These are phyloP conservation scores for Operophtera brumata DNA, from an alignment of 2,888 invertebrate species.

Conservation along the genomic window DNA sequence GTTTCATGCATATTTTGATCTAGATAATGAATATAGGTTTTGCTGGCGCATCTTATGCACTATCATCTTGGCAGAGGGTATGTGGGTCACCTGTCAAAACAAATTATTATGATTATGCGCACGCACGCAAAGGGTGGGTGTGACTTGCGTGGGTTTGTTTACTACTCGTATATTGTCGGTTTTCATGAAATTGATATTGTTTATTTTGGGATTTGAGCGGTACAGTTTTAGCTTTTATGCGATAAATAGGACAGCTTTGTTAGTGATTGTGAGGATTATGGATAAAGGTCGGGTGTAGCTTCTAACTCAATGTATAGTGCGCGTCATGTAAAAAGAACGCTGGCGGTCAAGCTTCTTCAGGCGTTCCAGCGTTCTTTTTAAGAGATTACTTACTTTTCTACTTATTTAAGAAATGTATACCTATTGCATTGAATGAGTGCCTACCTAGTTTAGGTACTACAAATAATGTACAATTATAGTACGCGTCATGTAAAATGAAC, in stretches of 20 bases:
- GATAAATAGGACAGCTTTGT: slow-evolving; percentile 2
- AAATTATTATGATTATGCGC: slow-evolving; percentile 23
- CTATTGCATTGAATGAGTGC: no score
- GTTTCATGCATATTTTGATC: no score
- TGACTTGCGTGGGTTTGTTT: slow-evolving; percentile 23
- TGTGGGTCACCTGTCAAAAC: slow-evolving; percentile 18
- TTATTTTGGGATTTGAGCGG: slow-evolving; percentile 14
- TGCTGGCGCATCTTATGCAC: background rate
- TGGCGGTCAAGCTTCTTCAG: no score
- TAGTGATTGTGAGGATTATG: background rate
- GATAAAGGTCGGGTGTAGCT: background rate
- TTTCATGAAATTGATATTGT: slow-evolving; percentile 17
- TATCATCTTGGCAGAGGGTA: background rate
- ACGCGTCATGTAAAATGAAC: no score
- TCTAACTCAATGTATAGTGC: background rate
- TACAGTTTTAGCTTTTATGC: slow-evolving; percentile 1
- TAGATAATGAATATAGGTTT: no score
- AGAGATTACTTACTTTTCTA: no score
- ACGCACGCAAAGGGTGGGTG: slow-evolving; percentile 28
- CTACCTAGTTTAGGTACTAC: no score
- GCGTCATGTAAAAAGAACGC: background rate
- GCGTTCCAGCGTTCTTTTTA: no score
- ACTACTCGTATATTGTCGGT: slow-evolving; percentile 7
- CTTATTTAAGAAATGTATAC: no score
- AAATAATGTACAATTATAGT: no score